Base-by-base conservation (phyloP, 2,113 vertebrate species). In the Chloropsis hardwickii region DNA sequence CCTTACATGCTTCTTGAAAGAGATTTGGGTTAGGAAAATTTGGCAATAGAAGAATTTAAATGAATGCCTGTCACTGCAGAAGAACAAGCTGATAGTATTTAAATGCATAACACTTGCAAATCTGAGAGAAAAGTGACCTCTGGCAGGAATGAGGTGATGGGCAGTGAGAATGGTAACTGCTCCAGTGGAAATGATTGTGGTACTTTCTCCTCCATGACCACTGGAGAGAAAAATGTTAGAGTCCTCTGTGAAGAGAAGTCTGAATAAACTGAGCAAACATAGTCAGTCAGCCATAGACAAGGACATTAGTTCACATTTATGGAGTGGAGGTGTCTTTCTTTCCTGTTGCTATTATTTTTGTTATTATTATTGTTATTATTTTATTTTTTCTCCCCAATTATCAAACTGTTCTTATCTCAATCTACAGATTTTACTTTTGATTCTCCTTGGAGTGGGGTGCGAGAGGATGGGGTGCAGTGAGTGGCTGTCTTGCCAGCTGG, bases 111-210 rank as follows among this genome's bases (percentile, higher is more conserved):
- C 6, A 12, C 10, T 48, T 58, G 47, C 21, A 67, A 27, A 14
- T 58, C 13, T 45, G 60, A 27, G 45, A 57, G 40, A 73, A 56
- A 56, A 81, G 44, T 33, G 14, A 61, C 3, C 12, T 51, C 16
- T n/a, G 48, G 9, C 3, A 16, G 54, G 14, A 54, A 23, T 22
- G 25, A 71, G 39, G 24, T 4, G 14, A 56, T 61, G 40, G 33
- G 12, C 53, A 61, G 40, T 19, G 28, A 35, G 27, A 50, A 28
- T 27, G 28, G 14, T 33, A 39, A 20, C 29, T 47, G 33, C 24
- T 35, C 6, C n/a, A 53, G 8, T 1, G 3, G 42, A 35, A 57
- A 47, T 47, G 11, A 33, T 21, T 1, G 0, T 8, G 20, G 21
- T 74, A 15, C 3, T 62, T 67, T 62, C 37, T 51, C 27, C 14